phyloP scores from a whole-genome alignment of 2,797 vertebrate species.

The Pseudochirops corinnae region DNA sequence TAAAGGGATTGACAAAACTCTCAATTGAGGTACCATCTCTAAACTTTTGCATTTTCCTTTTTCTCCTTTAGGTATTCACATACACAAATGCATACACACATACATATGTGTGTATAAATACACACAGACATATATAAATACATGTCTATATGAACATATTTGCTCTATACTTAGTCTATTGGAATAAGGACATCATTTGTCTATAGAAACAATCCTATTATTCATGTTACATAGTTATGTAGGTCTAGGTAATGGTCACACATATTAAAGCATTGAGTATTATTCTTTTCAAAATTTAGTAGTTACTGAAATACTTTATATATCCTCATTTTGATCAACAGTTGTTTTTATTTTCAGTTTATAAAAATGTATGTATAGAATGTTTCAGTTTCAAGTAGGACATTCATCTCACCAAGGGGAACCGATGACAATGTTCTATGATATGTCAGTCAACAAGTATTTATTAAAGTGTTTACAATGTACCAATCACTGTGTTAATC shows the following conservation, averaged over 20 bases:
- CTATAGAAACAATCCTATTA: background rate
- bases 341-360: background rate
- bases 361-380: background rate
- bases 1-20: conserved; percentile 13
- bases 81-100: background rate
- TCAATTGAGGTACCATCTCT: background rate
- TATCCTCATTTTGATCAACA: background rate
- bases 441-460: background rate
- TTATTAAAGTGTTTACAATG: background rate
- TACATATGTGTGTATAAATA: background rate
- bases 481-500: background rate
- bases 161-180: background rate
- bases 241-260: background rate
- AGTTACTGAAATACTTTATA: background rate
- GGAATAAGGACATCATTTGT: background rate
- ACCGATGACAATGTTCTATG: background rate
- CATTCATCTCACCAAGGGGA: background rate
- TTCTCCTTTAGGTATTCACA: background rate
- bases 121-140: background rate
- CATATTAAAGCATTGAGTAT: background rate
- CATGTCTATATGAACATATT: no score
- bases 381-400: background rate
- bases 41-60: background rate
- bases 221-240: background rate
- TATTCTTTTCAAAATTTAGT: background rate